Conservation (phyloP, 2,888 invertebrate genomes). For the Camptogramma bilineatum region DNA sequence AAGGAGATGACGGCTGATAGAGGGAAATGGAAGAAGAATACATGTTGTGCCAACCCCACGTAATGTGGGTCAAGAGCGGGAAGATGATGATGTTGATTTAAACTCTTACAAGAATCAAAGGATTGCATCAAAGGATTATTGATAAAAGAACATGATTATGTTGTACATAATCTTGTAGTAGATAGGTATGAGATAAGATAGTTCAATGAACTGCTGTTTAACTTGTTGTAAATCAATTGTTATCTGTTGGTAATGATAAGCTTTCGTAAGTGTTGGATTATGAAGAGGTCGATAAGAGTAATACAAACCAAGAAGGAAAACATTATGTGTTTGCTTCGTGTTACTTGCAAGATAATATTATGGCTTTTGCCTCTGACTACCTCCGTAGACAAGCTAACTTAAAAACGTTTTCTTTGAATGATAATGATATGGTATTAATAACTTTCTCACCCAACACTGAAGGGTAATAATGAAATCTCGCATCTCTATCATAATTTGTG, state of each 20-base stretch:
- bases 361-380: no score
- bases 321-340: no score
- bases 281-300: no score
- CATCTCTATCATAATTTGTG: conserved; percentile 1
- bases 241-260: conserved; percentile 22
- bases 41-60: no score
- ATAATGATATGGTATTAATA: neutral
- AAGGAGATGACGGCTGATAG: no score
- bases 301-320: no score
- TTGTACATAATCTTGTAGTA: neutral
- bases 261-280: conserved; percentile 1
- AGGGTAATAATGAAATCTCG: neutral
- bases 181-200: conserved; percentile 14
- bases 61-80: no score
- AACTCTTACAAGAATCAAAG: no score
- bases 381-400: no score
- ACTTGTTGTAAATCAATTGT: conserved; percentile 30
- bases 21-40: no score
- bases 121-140: neutral
- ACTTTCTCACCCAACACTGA: neutral
- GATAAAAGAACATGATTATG: neutral
- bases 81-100: no score
- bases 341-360: no score
- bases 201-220: conserved; percentile 34
- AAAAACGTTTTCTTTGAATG: neutral